Evolutionary conservation across 2,797 vertebrate species (phyloP).

Genomic region (Decapterus maruadsi): DNA sequence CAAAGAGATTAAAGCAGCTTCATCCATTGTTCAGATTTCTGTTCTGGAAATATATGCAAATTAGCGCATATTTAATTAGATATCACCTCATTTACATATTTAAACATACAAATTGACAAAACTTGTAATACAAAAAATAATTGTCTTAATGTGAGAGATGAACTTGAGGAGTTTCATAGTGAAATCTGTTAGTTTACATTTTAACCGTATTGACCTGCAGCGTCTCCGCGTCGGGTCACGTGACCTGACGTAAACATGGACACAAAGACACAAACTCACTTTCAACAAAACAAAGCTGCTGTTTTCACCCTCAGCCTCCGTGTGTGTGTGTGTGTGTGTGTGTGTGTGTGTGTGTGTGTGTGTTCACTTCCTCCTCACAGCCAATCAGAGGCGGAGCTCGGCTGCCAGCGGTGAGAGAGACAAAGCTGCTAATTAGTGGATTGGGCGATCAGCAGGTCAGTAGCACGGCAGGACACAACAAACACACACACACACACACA

Average conservation of each 20-base stretch:
- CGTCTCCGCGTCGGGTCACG: too few relatives aligned
- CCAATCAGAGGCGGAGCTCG: conserved; percentile 65
- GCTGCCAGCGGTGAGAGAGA: conserved; percentile 59
- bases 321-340: conserved; percentile 24
- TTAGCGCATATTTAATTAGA: too few relatives aligned
- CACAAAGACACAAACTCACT: conserved; percentile 43
- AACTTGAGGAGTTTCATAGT: too few relatives aligned
- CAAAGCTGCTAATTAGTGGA: conserved; percentile 73
- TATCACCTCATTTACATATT: too few relatives aligned
- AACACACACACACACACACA: conserved; percentile 39
- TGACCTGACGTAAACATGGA: background rate
- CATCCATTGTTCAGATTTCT: too few relatives aligned
- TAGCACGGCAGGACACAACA: conserved; percentile 60
- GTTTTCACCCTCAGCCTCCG: conserved; percentile 8
- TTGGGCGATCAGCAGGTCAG: conserved; percentile 61
- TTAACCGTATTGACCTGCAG: too few relatives aligned
- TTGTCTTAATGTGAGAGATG: too few relatives aligned
- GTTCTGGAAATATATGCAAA: too few relatives aligned
- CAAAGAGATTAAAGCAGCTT: too few relatives aligned
- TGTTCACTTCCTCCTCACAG: conserved; percentile 54
- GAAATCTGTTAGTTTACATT: too few relatives aligned
- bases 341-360: conserved; percentile 26
- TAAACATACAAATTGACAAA: too few relatives aligned
- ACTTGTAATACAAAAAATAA: too few relatives aligned
- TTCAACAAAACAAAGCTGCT: conserved; percentile 54